Base-by-base conservation (phyloP, 2,113 vertebrate genomes). In the Carlito syrichta region DNA sequence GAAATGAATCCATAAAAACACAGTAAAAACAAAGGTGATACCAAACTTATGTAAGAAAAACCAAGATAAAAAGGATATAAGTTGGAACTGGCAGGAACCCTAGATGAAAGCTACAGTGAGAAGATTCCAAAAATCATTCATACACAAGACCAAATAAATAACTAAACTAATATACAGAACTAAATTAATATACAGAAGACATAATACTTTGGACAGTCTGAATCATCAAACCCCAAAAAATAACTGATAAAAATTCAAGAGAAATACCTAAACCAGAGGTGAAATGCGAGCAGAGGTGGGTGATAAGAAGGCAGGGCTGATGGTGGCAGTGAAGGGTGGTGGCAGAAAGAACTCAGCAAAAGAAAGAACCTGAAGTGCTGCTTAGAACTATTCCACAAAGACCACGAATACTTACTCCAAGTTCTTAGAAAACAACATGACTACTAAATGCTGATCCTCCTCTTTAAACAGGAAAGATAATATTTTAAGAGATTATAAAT, bases 1-100 rank as follows among this genome's bases (percentile, higher is more conserved):
- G 45, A 84, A 84, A 48, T 63, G 45, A 78, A 78, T 20, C 23
- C 38, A 63, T 30, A 4, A 78, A 76, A 69, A 93, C 54, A 77
- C 20, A 94, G 2, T 63, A 25, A 91, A 94, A 84, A 78, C 45
- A 90, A 96, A 89, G 56, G 54, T n/a, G 71, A 82, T 63, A 71
- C 14, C 63, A 90, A 17, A 66, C 66, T 79, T 92, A 84, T 88
- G 22, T 58, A 86, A 76, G 43, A 95, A 95, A 85, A 68, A 87
- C 16, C 8, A 87, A 83, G 45, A 78, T 52, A 83, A 84, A 91
- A 87, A 50, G 52, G 19, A 71, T 48, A 9, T 71, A 22, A 25
- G 8, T 63, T 84, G 84, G 88, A 81, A 94, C 3, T 50, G 54
- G 45, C 40, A 71, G 35, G 54, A 88, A 32, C 17, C 48, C 74